Evolutionary conservation across 30 jellyfish, hydroid and myxozoan genomes (phyloP), one percentile per base, ranked within the genome.

Genomic region (Chrysaora quinquecirrha): DNA sequence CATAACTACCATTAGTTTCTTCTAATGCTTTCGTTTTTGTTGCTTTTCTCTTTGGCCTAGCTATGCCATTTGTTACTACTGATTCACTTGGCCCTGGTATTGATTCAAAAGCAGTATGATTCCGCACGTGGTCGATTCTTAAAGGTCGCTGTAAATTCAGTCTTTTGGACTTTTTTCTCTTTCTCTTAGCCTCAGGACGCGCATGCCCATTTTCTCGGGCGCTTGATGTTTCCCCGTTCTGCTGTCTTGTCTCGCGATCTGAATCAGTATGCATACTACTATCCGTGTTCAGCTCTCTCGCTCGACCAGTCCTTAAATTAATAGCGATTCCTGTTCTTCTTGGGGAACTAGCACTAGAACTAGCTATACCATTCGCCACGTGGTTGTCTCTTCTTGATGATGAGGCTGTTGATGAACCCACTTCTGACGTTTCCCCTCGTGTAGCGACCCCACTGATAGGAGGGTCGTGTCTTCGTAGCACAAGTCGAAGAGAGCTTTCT

Each of bases 291-390:
- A 82, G 85, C 22, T 54, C 92, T 28, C 95, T 64, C 18, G 96
- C 73, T 1, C 84, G 76, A 0, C 96, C 96, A n/a, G 96, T 85
- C 19, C 88, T 82, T 30, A 85, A 87, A 76, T 85, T 85, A 2
- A 85, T 64, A 1, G 84, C 85, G n/a, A 85, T 66, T 20, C 96
- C 96, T 7, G 89, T 85, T 62, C 89, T 49, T 28, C 81, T 30
- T 25, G 88, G 76, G 25, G 81, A 32, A 46, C 63, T 48, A 3
- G 19, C 71, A 43, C 30, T 29, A 1, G 81, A 34, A 0, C 16
- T 60, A 18, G 79, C 38, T 18, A 0, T 0, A 2, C 1, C 70
- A 25, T 38, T 43, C 1, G 19, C 48, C 64, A 19, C 1, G 23
- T 25, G 29, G 56, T 31, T 16, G 32, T 27, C 6, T 66, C 38